phyloP scores from a whole-genome alignment of 2,888 invertebrate species.

The Anagyrus pseudococci region DNA sequence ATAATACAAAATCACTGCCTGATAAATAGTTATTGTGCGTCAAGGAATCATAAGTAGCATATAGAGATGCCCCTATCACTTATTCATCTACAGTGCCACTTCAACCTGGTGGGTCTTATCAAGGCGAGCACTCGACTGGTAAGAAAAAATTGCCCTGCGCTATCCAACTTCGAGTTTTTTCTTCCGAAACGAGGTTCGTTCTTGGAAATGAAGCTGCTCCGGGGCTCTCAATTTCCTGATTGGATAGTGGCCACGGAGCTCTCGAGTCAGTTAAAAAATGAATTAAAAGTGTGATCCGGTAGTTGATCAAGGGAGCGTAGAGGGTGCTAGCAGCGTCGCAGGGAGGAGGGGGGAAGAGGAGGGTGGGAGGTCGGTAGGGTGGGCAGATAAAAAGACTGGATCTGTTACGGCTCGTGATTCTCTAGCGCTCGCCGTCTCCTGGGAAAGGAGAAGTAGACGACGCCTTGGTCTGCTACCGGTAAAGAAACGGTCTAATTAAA shows the following conservation, averaged over 20 bases:
- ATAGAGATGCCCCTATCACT: too few relatives aligned
- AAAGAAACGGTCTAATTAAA: slow-evolving; percentile 61
- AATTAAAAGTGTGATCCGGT: slow-evolving; percentile 55
- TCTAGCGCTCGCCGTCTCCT: slow-evolving; percentile 45
- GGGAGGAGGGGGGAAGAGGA: slow-evolving; percentile 46
- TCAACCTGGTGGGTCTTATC: too few relatives aligned
- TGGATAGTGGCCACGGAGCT: slow-evolving; percentile 43
- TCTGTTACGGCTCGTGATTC: slow-evolving; percentile 57
- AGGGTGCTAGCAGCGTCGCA: too few relatives aligned
- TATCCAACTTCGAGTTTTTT: slow-evolving; percentile 28
- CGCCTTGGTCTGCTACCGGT: slow-evolving; percentile 42
- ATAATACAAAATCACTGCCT: too few relatives aligned
- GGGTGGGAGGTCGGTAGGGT: slow-evolving; percentile 26
- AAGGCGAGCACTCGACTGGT: too few relatives aligned
- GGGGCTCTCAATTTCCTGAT: slow-evolving; percentile 42
- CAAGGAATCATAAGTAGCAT: too few relatives aligned
- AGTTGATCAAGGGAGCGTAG: too few relatives aligned
- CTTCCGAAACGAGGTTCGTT: slow-evolving; percentile 4
- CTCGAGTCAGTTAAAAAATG: slow-evolving; percentile 52
- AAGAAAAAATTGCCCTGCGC: slow-evolving; percentile 6
- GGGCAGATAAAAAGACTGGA: slow-evolving; percentile 41
- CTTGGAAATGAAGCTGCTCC: slow-evolving; percentile 32
- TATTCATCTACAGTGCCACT: too few relatives aligned
- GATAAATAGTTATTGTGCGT: too few relatives aligned
- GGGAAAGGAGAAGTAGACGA: slow-evolving; percentile 39